phyloP scores from a whole-genome alignment of 2,797 vertebrate genomes.

The Nasua narica region DNA sequence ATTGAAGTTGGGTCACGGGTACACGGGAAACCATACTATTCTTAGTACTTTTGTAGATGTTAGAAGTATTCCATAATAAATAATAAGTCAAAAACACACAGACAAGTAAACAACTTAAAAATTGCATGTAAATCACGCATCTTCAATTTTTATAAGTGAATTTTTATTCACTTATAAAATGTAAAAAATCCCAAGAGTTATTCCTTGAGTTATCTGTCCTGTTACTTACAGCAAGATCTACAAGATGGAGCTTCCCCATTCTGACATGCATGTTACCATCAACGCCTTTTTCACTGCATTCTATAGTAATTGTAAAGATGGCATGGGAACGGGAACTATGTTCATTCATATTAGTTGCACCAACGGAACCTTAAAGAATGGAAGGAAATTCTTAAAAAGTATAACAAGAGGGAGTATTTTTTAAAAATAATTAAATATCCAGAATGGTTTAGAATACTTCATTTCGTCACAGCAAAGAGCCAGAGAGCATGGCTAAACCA shows the following conservation, averaged over 20 bases:
- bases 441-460: not conserved
- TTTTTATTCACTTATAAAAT: not conserved
- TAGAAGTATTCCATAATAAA: not conserved
- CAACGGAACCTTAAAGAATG: slow-evolving; percentile 90
- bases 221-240: slow-evolving; percentile 94
- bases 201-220: rapidly evolving
- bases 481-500: not conserved
- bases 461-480: not conserved
- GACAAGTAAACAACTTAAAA: not conserved
- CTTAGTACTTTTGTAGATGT: not conserved
- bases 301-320: slow-evolving; percentile 99
- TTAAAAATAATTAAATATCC: not conserved
- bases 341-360: slow-evolving; percentile 99
- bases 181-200: not conserved
- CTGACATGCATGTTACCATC: slow-evolving; percentile 98
- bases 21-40: not conserved
- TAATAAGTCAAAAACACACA: slow-evolving; percentile 7
- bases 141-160: not conserved
- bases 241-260: slow-evolving; percentile 98
- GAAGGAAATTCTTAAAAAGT: not conserved
- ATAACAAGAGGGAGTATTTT: not conserved
- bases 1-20: not conserved
- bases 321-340: slow-evolving; percentile 98
- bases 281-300: slow-evolving; percentile 97
- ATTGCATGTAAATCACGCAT: not conserved